A percentile compares a stretch with the other conserved stretches of the same genome.
phyloP scores from a whole-genome alignment of 2,797 vertebrate genomes.

The Hozukius guyotensis region DNA sequence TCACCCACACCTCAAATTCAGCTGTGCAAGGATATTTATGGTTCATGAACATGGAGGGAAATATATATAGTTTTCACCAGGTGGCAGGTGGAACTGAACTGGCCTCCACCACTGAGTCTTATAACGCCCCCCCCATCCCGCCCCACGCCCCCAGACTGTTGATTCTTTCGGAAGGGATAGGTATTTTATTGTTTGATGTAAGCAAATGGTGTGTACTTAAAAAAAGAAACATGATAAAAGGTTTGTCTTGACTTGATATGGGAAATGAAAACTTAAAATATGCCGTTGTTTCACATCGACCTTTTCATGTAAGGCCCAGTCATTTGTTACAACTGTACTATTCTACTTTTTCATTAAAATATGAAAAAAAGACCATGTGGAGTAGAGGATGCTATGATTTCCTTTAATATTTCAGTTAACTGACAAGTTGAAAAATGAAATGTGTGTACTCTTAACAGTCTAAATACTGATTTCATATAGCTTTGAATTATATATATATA shows the following conservation, averaged over 20 bases:
- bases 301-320: constrained; percentile 56
- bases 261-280: constrained; percentile 29
- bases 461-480: too few relatives aligned
- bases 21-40: neutral
- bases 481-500: too few relatives aligned
- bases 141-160: neutral
- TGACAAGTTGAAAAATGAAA: neutral
- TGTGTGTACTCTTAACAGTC: neutral
- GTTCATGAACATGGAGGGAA: neutral
- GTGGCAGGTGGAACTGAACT: neutral
- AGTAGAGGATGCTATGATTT: neutral
- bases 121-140: too few relatives aligned
- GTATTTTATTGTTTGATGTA: constrained; percentile 4
- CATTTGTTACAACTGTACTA: constrained; percentile 72
- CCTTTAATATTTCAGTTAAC: neutral
- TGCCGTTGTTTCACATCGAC: constrained; percentile 79
- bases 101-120: neutral
- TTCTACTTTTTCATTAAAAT: constrained; percentile 82
- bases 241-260: constrained; percentile 5
- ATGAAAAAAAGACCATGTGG: constrained; percentile 13
- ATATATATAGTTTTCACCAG: neutral
- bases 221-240: neutral
- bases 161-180: neutral
- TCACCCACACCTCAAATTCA: neutral
- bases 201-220: neutral